Conservation (phyloP, 2,113 vertebrate genomes). For the Cololabis saira region DNA sequence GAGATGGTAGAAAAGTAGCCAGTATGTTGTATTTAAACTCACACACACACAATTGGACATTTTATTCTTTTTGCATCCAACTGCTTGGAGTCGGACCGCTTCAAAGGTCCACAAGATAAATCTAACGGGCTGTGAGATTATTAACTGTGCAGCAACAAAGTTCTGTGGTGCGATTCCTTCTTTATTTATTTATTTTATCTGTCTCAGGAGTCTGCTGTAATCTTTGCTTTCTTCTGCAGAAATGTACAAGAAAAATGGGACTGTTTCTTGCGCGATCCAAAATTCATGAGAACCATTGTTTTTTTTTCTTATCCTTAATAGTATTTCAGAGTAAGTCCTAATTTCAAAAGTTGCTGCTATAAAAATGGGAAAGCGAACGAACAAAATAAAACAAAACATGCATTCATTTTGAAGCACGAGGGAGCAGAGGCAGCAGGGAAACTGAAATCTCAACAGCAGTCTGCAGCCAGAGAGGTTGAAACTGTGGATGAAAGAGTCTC, state of each 20-base stretch:
- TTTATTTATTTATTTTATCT: neutral
- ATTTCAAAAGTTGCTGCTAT: neutral
- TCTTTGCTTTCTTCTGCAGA: neutral
- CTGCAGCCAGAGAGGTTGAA: neutral
- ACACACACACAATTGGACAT: neutral
- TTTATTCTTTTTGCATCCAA: neutral
- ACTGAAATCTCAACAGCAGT: neutral
- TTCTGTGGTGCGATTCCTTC: neutral
- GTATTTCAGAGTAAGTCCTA: neutral
- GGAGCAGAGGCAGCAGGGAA: neutral
- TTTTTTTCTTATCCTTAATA: neutral
- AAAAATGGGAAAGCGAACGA: too few species aligned
- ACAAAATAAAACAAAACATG: neutral
- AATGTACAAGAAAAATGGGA: neutral
- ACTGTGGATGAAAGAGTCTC: neutral
- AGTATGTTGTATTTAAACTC: neutral
- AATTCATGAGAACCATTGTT: neutral
- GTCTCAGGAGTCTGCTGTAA: neutral
- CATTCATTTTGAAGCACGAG: neutral
- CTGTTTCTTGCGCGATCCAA: neutral
- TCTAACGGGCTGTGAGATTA: constrained; percentile 8
- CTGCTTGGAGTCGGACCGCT: neutral
- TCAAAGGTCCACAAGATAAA: constrained; percentile 1
- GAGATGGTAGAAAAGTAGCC: neutral
- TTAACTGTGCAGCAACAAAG: neutral